Base-by-base conservation (phyloP, 2,888 invertebrate species). In the Agrilus mali region DNA sequence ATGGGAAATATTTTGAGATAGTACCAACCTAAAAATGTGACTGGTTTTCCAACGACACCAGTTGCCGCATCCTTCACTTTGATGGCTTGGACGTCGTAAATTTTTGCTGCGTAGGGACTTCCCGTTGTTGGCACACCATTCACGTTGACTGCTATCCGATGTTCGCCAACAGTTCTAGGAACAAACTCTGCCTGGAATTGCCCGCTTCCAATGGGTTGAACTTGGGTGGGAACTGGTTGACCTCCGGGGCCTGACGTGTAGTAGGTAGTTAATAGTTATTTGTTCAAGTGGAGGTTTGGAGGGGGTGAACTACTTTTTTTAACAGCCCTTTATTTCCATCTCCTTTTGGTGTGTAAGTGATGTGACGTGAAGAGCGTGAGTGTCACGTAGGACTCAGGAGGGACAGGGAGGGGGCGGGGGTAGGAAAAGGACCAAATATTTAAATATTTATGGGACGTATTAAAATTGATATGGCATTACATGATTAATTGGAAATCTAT, bases 41-140 rank as follows among this genome's bases (percentile, higher is more conserved):
- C 89, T 2, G 92, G 82, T 64, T 93, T 85, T 42, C 90, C 89
- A 38, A 92, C 85, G 35, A 89, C 83, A 48, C 92, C 88, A 55
- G 80, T 80, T 38, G 86, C 82, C 8, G 92, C 84, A 60, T 93
- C 90, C 65, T 89, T 92, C 22, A 95, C 93, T 71, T 89, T 85
- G 55, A 95, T 95, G 40, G 94, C 90, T 48, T 83, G 80, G 7
- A 94, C 89, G 60, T 95, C 94, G 62, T 94, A 94, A 4, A 94
- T 92, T 74, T 95, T 93, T 55, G 92, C 86, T 55, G 87, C 84
- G 67, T 94, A 95, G 5, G 95, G 95, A 61, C 92, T 93, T 38
- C 94, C 94, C 16, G 84, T 82, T 47, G 93, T 86, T 10, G 90
- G 82, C 56, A 78, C 67, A 50, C 84, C 82, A 61, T 81, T 84